Percentiles rank a stretch among this genome's conserved stretches.
phyloP scores from a whole-genome alignment of 2,113 vertebrate genomes.

The Tylochromis polylepis region DNA sequence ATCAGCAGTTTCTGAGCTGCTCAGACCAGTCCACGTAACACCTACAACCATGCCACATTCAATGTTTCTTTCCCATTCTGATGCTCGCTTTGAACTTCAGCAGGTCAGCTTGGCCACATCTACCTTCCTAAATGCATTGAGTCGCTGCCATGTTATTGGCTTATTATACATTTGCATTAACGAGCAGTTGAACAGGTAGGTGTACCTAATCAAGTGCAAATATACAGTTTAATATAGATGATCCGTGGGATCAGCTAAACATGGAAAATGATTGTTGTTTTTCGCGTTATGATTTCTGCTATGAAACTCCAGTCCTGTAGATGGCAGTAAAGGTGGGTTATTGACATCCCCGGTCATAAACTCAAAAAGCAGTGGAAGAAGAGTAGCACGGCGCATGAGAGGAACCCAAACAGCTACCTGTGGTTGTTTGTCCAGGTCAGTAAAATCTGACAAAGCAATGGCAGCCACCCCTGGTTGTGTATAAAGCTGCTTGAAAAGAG shows the following conservation, averaged over 20 bases:
- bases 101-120: too few relatives aligned
- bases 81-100: too few relatives aligned
- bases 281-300: not conserved
- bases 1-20: not conserved
- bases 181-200: too few relatives aligned
- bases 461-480: not conserved
- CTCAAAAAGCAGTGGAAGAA: not conserved
- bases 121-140: too few relatives aligned
- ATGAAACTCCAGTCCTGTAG: not conserved
- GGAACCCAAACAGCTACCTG: not conserved
- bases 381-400: not conserved
- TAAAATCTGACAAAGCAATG: not conserved
- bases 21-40: too few relatives aligned
- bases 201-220: too few relatives aligned
- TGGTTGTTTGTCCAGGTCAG: rapidly evolving
- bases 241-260: not conserved
- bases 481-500: not conserved
- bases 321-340: not conserved
- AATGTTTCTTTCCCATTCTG: too few relatives aligned
- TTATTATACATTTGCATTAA: too few relatives aligned
- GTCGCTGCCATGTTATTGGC: too few relatives aligned
- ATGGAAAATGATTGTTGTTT: not conserved
- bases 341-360: not conserved
- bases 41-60: too few relatives aligned
- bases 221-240: too few relatives aligned